A percentile compares a stretch with the other conserved stretches of the same genome.
These are phyloP conservation scores for Nipponia nippon DNA, from an alignment of 2,113 vertebrate genomes.

Conservation along the genomic window DNA sequence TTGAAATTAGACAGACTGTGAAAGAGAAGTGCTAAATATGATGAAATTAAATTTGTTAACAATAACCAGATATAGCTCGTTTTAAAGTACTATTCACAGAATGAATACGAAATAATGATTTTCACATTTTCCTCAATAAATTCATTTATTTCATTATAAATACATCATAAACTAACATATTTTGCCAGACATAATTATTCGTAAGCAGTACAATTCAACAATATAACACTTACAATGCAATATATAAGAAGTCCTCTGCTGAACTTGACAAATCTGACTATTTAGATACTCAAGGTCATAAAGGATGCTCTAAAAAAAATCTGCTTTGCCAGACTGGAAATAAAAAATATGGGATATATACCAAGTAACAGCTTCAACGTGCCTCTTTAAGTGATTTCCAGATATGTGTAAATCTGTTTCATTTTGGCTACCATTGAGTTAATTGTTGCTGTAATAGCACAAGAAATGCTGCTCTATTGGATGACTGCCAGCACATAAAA, in stretches of 20 bases:
- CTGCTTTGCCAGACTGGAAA: constrained; percentile 29
- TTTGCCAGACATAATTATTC: neutral
- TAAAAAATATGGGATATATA: neutral
- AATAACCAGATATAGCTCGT: neutral
- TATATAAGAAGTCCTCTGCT: neutral
- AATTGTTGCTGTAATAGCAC: constrained; percentile 45
- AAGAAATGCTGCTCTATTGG: constrained; percentile 32
- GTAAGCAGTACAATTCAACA: neutral
- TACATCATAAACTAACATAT: neutral
- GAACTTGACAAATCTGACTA: neutral
- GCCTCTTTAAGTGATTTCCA: neutral
- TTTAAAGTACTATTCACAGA: neutral
- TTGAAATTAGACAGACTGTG: neutral
- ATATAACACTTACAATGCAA: neutral
- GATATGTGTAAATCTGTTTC: neutral
- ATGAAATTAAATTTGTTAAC: neutral
- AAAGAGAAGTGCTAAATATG: neutral
- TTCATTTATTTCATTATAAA: neutral
- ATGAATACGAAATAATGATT: neutral
- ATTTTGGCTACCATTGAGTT: constrained; percentile 48
- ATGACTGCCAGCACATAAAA: constrained; percentile 37
- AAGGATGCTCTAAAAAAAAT: neutral
- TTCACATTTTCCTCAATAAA: neutral
- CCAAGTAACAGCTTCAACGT: neutral
- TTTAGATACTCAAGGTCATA: neutral